These are phyloP conservation scores for Laterallus jamaicensis DNA, from an alignment of 2,113 vertebrate species.

Conservation along the genomic window DNA sequence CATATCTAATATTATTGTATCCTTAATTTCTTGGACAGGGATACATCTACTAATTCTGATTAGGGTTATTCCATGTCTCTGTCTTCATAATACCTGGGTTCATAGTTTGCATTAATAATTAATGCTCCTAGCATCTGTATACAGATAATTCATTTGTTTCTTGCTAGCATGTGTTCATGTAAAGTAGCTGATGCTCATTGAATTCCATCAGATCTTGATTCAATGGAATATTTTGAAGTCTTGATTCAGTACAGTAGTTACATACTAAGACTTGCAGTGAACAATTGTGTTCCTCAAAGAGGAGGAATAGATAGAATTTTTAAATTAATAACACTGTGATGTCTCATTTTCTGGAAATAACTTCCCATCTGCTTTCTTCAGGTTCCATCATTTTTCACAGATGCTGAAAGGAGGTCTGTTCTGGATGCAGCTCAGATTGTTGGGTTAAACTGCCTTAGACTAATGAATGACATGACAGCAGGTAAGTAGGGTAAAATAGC, in stretches of 20 bases:
- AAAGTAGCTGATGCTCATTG: background rate
- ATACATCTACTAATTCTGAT: background rate
- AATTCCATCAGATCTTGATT: background rate
- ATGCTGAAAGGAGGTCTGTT: constrained; percentile 83
- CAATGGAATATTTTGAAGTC: background rate
- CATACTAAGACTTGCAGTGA: background rate
- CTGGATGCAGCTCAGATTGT: constrained; percentile 83
- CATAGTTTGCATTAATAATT: background rate
- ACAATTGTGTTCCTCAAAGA: background rate
- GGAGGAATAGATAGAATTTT: background rate
- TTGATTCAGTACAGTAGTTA: background rate
- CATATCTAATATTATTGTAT: background rate
- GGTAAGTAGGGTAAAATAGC: constrained; percentile 58
- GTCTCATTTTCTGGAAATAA: background rate
- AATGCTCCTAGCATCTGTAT: background rate
- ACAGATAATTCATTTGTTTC: background rate
- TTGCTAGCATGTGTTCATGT: background rate
- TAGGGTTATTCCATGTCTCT: background rate
- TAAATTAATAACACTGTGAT: background rate
- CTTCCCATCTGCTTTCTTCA: constrained; percentile 21
- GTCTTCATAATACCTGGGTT: background rate
- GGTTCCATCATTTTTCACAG: constrained; percentile 85
- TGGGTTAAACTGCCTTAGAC: constrained; percentile 79
- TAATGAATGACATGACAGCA: constrained; percentile 87
- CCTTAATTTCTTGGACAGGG: background rate